Base-by-base conservation (phyloP, 2,797 vertebrate species). In the Pteronotus mesoamericanus region DNA sequence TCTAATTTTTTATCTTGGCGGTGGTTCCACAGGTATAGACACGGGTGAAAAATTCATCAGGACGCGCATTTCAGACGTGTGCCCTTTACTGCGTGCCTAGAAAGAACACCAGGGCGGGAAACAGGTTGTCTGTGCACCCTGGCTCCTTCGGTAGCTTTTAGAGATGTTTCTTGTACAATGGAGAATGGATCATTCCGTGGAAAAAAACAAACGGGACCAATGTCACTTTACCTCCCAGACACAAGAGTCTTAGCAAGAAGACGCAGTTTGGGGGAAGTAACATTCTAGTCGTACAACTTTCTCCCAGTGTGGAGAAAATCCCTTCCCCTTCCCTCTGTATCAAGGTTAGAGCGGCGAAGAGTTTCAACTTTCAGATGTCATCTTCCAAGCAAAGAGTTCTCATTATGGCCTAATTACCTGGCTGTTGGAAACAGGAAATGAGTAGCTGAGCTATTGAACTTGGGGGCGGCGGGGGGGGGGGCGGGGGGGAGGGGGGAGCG, bases 371-470 rank as follows among this genome's bases (percentile, higher is more conserved):
- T 95, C 91, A 66, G 26, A 94, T 94, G 89, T 72, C 72, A 39
- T 94, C 82, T 96, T 86, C 88, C 16, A 29, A 39, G 71, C 91
- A 74, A 46, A 37, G 77, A 84, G 37, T 82, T 91, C 87, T 96
- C 88, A 95, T 94, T 97, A 69, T 91, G 95, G 80, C 72, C 89
- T 94, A 89, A 95, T 96, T 91, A 93, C 55, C 86, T 48, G 84
- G 69, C 57, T 94, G 21, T 78, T 94, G 90, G 90, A 48, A 84
- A 94, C 86, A 97, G 95, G 94, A 97, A 95, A 79, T 12, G 29
- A 96, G 94, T 2, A 82, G 78, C 92, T 57, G 74, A 95, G 95
- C 82, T 96, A 92, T 93, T 96, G 66, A 95, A 94, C 75, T 92
- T 94, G 78, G 61, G 39, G 68, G 22, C n/a, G n/a, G n/a, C n/a